Evolutionary conservation across 1,140 invertebrate species (phyloP), one percentile per base, ranked within the genome.

Genomic region (Mycetomoellerius zeteki): DNA sequence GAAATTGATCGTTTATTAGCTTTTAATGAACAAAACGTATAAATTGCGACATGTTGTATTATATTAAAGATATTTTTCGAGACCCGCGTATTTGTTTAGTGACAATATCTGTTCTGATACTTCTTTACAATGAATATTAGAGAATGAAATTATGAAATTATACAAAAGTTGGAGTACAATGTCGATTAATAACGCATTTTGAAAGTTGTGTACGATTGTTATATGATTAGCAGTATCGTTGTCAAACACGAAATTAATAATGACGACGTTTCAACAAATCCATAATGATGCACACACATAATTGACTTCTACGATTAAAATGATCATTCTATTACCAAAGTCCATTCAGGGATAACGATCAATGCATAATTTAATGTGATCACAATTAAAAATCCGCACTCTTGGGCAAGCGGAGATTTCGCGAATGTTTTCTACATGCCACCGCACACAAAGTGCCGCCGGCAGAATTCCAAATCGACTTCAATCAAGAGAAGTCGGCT

Each of bases 221-320:
- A 75, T 72, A n/a, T 54, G 80, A 84, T 84, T 84, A 84, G 37
- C 80, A 47, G 47, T 60, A 60, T 60, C 56, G 43, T 43, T 73
- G 54, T 82, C 67, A 84, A 75, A 75, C 56, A 33, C 54, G 69
- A 84, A 84, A 84, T 60, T 62, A 47, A 14, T 75, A 75, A 84
- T 84, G 50, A 73, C 37, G 54, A 60, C 24, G 64, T 65, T 33
- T 50, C 58, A 56, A 19, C 30, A 33, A 60, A 14, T 21, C 24
- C 71, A 21, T 47, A 10, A 19, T 10, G 67, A 72, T 50, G 21
- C 47, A 60, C 19, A 14, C 27, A 14, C n/a, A 58, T 75, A 75
- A 84, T 84, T 75, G 75, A 84, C 60, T 75, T 37, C 54, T 60
- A 60, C 80, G 14, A 84, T 37, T 67, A 60, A 47, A 58, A 73